Evolutionary conservation across 2,888 invertebrate genomes (phyloP).

Genomic region (Pelosia muscerda): DNA sequence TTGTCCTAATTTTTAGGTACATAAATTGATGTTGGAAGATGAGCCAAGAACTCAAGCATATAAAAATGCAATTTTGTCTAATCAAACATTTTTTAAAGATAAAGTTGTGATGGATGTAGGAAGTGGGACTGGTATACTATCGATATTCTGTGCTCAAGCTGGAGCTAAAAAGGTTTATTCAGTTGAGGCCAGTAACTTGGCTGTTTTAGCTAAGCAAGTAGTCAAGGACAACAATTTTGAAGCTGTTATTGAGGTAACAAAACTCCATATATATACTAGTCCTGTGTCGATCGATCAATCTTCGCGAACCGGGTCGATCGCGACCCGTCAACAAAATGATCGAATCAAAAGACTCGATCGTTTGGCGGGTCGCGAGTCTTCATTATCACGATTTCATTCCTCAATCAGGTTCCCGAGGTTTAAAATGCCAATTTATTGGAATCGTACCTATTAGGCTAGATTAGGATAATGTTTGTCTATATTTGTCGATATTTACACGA

Average conservation of each 20-base stretch:
- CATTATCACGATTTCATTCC: too few relatives aligned
- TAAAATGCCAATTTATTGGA: too few relatives aligned
- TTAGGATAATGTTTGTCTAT: too few relatives aligned
- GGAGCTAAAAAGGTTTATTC: constrained; percentile 96
- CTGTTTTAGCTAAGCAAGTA: constrained; percentile 88
- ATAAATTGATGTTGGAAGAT: constrained; percentile 93
- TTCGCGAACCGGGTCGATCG: too few relatives aligned
- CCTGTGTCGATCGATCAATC: too few relatives aligned
- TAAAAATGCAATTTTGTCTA: constrained; percentile 91
- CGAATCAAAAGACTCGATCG: too few relatives aligned
- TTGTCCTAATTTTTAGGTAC: constrained; percentile 87
- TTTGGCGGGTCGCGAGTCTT: too few relatives aligned
- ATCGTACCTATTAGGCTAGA: too few relatives aligned
- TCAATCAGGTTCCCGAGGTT: too few relatives aligned
- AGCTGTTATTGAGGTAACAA: constrained; percentile 88
- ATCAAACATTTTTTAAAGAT: constrained; percentile 89
- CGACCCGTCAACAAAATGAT: too few relatives aligned
- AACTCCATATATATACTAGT: background rate
- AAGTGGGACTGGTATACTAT: constrained; percentile 95
- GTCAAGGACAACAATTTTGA: constrained; percentile 90
- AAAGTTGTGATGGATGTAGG: constrained; percentile 95
- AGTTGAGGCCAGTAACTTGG: constrained; percentile 92
- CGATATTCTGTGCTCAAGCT: constrained; percentile 95
- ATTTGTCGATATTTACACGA: too few relatives aligned
- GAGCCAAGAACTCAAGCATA: constrained; percentile 92